A percentile compares a stretch with the other conserved stretches of the same genome.
phyloP scores from a whole-genome alignment of 2,113 vertebrate genomes.

The Stomatorhinus ivindoensis region DNA sequence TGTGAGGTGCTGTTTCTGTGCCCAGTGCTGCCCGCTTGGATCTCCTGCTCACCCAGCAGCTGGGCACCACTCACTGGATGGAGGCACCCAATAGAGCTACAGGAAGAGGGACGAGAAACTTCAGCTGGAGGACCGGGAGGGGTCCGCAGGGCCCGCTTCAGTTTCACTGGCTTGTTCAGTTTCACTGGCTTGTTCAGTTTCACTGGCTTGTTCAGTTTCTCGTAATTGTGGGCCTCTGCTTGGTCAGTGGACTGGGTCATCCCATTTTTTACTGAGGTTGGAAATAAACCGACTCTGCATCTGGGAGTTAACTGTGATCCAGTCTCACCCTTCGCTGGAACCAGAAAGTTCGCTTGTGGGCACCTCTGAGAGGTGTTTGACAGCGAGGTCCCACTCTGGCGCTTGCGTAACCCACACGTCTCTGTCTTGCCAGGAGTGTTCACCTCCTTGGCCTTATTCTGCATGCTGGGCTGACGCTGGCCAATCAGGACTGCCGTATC shows the following conservation, averaged over 20 bases:
- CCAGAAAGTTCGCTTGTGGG: background rate
- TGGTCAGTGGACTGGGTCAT: background rate
- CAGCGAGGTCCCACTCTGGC: background rate
- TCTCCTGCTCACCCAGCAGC: constrained; percentile 7
- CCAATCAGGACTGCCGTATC: background rate
- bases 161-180: background rate
- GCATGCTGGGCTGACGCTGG: background rate
- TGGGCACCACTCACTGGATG: constrained; percentile 8
- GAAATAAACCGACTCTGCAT: background rate
- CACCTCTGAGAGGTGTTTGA: background rate
- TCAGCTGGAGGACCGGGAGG: background rate
- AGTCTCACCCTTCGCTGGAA: background rate
- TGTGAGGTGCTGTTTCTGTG: background rate
- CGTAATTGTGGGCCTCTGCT: background rate
- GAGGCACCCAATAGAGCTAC: background rate
- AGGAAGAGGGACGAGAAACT: background rate
- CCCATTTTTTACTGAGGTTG: background rate
- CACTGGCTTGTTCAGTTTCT: background rate
- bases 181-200: background rate
- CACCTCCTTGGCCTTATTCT: background rate
- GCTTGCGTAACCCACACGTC: constrained; percentile 33
- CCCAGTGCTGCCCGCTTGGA: background rate
- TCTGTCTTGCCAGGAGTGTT: constrained; percentile 34
- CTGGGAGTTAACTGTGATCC: background rate
- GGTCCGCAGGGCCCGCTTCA: background rate